Evolutionary conservation across 2,888 invertebrate genomes (phyloP).

Genomic region (Polymixis lichenea): DNA sequence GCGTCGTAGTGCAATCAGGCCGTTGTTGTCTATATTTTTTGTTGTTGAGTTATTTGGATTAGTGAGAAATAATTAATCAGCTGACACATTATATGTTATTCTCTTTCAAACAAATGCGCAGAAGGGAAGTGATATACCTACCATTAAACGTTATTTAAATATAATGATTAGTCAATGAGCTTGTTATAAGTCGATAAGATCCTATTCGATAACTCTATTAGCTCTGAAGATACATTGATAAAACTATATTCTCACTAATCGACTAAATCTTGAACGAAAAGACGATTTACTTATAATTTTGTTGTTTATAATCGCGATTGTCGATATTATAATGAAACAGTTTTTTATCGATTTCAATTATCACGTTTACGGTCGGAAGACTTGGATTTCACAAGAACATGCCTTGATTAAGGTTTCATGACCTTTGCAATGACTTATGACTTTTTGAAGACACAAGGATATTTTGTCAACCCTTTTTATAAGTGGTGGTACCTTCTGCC

Average conservation of each 20-base stretch:
- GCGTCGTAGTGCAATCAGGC: neutral
- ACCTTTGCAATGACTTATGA: conserved; percentile 19
- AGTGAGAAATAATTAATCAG: conserved; percentile 26
- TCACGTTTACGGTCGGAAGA: conserved; percentile 38
- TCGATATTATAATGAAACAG: conserved; percentile 52
- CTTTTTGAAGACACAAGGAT: neutral
- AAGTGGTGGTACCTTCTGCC: neutral
- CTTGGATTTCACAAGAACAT: conserved; percentile 22
- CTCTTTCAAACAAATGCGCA: conserved; percentile 32
- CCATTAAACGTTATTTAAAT: conserved; percentile 34
- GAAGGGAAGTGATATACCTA: conserved; percentile 27
- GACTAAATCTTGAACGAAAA: conserved; percentile 51
- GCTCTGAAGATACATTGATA: conserved; percentile 59
- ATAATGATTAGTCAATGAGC: conserved; percentile 39
- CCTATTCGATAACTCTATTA: conserved; percentile 49
- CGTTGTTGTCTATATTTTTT: neutral
- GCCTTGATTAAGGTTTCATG: conserved; percentile 36
- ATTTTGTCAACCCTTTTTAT: neutral
- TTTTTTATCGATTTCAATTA: conserved; percentile 48
- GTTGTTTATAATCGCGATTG: conserved; percentile 56
- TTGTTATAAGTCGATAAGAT: conserved; percentile 57
- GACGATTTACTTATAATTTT: conserved; percentile 62
- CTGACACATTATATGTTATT: conserved; percentile 15
- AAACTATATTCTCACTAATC: conserved; percentile 62
- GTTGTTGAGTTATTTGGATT: neutral